Evolutionary conservation across 1,140 invertebrate genomes (phyloP), one percentile per base, ranked within the genome.

Genomic region (Agraylea sexmaculata): DNA sequence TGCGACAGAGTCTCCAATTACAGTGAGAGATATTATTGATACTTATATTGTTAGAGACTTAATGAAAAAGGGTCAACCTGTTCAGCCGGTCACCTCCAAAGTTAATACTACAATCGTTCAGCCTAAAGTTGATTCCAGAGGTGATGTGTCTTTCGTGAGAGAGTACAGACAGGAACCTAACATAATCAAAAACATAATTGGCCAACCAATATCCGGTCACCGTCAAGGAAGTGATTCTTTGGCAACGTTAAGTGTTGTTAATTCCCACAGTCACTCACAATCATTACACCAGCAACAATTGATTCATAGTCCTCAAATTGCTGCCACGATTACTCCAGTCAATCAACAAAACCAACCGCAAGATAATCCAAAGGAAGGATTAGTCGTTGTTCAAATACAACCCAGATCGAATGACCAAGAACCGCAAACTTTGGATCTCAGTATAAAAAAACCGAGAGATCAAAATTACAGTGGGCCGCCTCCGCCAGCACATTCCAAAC

Each of bases 381-480:
- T 79, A 5, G 76, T 81, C 2, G 65, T 78, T 13, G 62, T 77
- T 56, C 70, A 77, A 52, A 72, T 77, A 3, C 71, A 74, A 42
- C 67, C 68, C 29, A 56, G 12, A 33, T 20, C 31, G 38, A 52
- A 53, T 2, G 52, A 51, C 28, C 60, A 68, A 40, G 54, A 66
- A 43, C 71, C 73, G 13, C 74, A 78, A 37, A 82, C 84, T 0
- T 62, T 89, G 0, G 84, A 89, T 55, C 57, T 89, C 23, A 86
- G 81, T 52, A 79, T 87, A 12, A 89, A 87, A 54, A 80, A 85
- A 49, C 77, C 78, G 2, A 58, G 80, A 13, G 70, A 75, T 12
- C 73, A 70, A 15, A 60, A 57, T 39, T 64, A 66, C 3, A 62
- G 65, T 36, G 66, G 64, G 47, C 64, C 65, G 37, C 56, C 62